These are phyloP conservation scores for Drosophila villosipedis DNA, from an alignment of 2,888 invertebrate genomes.

Conservation along the genomic window DNA sequence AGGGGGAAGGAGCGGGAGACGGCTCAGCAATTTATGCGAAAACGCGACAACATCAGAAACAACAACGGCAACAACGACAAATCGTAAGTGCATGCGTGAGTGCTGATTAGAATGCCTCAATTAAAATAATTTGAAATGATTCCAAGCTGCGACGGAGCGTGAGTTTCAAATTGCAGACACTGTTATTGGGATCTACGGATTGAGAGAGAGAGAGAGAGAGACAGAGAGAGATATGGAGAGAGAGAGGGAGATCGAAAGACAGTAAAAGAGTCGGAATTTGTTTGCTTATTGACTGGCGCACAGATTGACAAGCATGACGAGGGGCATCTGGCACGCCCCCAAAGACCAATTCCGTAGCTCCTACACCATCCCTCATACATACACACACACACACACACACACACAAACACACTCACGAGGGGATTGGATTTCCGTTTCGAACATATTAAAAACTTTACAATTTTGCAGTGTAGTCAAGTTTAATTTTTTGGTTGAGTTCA, in stretches of 20 bases:
- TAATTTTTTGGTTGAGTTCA: conserved; percentile 81
- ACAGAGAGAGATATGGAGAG: not conserved
- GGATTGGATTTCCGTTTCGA: conserved; percentile 42
- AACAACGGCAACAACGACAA: conserved; percentile 27
- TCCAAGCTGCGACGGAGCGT: conserved; percentile 26
- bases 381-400: conserved; percentile 17
- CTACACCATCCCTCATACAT: conserved; percentile 15
- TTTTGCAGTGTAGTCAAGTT: conserved; percentile 78
- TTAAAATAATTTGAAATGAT: conserved; percentile 70
- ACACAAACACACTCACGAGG: conserved; percentile 1
- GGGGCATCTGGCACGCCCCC: conserved; percentile 45
- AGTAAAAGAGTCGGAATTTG: conserved; percentile 26
- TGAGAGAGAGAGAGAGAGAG: conserved; percentile 5
- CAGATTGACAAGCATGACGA: conserved; percentile 73
- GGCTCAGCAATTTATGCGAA: conserved; percentile 62
- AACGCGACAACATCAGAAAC: conserved; percentile 51
- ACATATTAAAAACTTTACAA: conserved; percentile 80
- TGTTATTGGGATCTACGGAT: not conserved
- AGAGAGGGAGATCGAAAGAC: conserved; percentile 6
- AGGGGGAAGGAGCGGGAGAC: conserved; percentile 6
- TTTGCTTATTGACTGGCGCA: conserved; percentile 61
- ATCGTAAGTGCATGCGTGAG: conserved; percentile 44
- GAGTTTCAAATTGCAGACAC: conserved; percentile 7
- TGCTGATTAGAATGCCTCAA: conserved; percentile 77
- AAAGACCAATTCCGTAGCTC: conserved; percentile 22